Evolutionary conservation across 2,113 vertebrate genomes (phyloP), one percentile per base, ranked within the genome.

Genomic region (Mobula hypostoma): DNA sequence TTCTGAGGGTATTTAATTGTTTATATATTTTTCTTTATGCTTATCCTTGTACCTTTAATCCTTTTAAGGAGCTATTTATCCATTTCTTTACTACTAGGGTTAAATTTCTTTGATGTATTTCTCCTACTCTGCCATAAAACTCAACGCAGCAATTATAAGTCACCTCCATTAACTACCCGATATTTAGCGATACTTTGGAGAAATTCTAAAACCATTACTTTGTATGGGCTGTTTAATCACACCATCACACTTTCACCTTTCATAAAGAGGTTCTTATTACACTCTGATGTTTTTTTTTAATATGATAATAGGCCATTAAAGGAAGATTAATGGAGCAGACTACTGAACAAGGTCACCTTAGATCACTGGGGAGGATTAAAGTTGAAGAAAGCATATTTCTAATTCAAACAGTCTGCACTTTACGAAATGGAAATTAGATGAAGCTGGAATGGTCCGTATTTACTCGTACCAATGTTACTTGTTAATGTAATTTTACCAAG

Each of bases 171-270:
- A 74, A 48, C 21, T 93, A 93, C 21, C 70, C 74, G 91, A 74
- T 74, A 74, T 12, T 93, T 93, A 29, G 68, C 48, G 91, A 56
- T 36, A 74, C 17, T 56, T 14, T 66, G 32, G 70, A 74, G 91
- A 74, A 93, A 93, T 93, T 93, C 40, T 48, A 74, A 74, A 93
- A 40, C 91, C 74, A 76, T 93, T 93, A 56, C 68, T 8, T 27
- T 74, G 91, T 76, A 40, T 91, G 58, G 63, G 66, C 63, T 70
- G n/a, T 4, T 74, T 68, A 74, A 24, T 48, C 91, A 74, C 21
- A 72, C n/a, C 90, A 48, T 21, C 7, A 74, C 21, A 74, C 36
- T 76, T 70, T 93, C 32, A 72, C 91, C 91, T 93, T 93, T 93
- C 36, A 93, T 76, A 74, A 93, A 56, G 17, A 93, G 91, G 91